Evolutionary conservation across 2,113 vertebrate genomes (phyloP), one percentile per base, ranked within the genome.

Genomic region (Nyctereutes procyonoides): DNA sequence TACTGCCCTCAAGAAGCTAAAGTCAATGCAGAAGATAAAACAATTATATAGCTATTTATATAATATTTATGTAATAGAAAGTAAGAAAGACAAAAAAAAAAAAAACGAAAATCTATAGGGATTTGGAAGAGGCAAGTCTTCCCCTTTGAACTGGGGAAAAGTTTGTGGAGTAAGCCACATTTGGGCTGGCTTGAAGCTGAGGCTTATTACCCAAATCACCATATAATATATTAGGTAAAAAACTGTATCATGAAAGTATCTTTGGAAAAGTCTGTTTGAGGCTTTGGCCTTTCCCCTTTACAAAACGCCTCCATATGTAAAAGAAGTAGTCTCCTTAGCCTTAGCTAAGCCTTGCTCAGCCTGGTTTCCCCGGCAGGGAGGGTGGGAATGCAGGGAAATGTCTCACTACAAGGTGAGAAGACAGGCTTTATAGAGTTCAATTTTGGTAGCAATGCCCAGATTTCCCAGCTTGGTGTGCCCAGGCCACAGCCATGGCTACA

Each of bases 91-190:
- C 13, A 71, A 53, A 85, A 20, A 38, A 35, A 71, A 53, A 85
- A 20, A 38, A 35, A 73, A 84, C 4, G 48, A 30, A n/a, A 8
- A 32, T 53, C 53, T 82, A 28, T n/a, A 43, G 69, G 69, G 60
- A 87, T 94, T 77, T 74, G 38, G 60, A 88, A 88, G n/a, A 95
- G 26, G 8, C 28, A 69, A 80, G 92, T 86, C 62, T 87, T 51
- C 20, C 67, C 3, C 38, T 38, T 38, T 38, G 35, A 92, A 56
- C 12, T 67, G n/a, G 8, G 43, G 24, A 76, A 62, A 35, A 58
- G 58, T 56, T 77, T 43, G 7, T 53, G 32, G 51, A 88, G 17
- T 83, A 73, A 96, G 38, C 58, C 48, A 96, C 11, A 60, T 51
- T 35, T 88, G 51, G 81, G 28, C 38, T 65, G 28, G 28, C 55